Conservation (phyloP, 2,797 vertebrate species). For the Ctenopoma kingsleyae region DNA sequence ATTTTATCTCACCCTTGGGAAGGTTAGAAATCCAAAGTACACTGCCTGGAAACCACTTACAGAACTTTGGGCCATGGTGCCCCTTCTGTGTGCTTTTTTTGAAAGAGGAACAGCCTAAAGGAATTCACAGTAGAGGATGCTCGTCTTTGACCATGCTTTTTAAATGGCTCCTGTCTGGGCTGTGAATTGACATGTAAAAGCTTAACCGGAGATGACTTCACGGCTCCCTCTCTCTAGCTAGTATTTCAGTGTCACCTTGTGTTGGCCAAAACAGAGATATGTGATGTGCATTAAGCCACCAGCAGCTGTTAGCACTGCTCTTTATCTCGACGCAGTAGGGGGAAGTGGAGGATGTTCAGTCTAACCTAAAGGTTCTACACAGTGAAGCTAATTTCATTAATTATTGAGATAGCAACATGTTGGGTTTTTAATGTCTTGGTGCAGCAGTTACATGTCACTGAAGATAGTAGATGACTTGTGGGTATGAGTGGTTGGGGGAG, state of each 20-base stretch:
- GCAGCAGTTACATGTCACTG: slow-evolving; percentile 55
- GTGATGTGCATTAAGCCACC: slow-evolving; percentile 73
- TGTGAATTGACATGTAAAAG: slow-evolving; percentile 63
- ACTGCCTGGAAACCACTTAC: slow-evolving; percentile 67
- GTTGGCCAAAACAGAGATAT: slow-evolving; percentile 67
- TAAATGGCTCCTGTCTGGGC: slow-evolving; percentile 55
- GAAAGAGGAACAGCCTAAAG: slow-evolving; percentile 50
- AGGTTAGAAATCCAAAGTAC: slow-evolving; percentile 55
- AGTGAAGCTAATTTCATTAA: slow-evolving; percentile 77
- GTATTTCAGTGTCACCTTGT: slow-evolving; percentile 68
- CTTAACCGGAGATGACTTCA: slow-evolving; percentile 61
- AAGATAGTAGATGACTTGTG: slow-evolving; percentile 61
- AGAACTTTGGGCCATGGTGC: slow-evolving; percentile 43
- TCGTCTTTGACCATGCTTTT: slow-evolving; percentile 58
- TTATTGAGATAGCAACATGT: slow-evolving; percentile 77
- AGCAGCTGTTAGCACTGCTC: slow-evolving; percentile 71
- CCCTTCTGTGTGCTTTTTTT: slow-evolving; percentile 54
- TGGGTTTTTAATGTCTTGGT: slow-evolving; percentile 80
- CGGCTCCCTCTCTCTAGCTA: slow-evolving; percentile 49
- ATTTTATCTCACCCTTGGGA: slow-evolving; percentile 52
- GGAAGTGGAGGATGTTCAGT: slow-evolving; percentile 37
- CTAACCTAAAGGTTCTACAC: slow-evolving; percentile 67
- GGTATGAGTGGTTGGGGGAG: slow-evolving; percentile 46
- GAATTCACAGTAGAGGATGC: slow-evolving; percentile 52
- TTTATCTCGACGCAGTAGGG: slow-evolving; percentile 50